A percentile compares a stretch with the other conserved stretches of the same genome.
Conservation (phyloP, 2,888 invertebrate species). For the Pyrgus malvae region DNA sequence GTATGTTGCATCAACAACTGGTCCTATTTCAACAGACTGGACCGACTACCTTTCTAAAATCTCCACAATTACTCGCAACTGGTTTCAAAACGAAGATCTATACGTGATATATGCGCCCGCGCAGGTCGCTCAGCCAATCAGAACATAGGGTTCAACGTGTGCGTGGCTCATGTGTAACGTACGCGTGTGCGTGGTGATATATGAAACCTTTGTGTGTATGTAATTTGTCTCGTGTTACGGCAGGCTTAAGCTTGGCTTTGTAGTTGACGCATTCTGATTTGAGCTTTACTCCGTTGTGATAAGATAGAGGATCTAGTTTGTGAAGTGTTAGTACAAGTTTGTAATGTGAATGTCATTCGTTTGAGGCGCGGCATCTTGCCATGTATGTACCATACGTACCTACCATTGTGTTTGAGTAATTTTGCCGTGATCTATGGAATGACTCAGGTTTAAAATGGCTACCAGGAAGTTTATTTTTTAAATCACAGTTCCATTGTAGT, state of each 20-base stretch:
- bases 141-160: constrained; percentile 36
- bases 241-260: constrained; percentile 30
- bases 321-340: constrained; percentile 29
- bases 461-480: constrained; percentile 63
- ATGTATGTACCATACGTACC: constrained; percentile 28
- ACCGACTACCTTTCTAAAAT: constrained; percentile 76
- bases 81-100: constrained; percentile 63
- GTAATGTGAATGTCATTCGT: constrained; percentile 52
- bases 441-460: constrained; percentile 40
- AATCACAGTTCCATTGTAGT: constrained; percentile 36
- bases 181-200: constrained; percentile 43
- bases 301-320: constrained; percentile 23
- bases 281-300: constrained; percentile 37
- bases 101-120: constrained; percentile 57
- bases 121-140: constrained; percentile 53
- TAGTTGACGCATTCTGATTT: constrained; percentile 36
- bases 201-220: constrained; percentile 46
- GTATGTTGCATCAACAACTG: constrained; percentile 17
- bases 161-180: constrained; percentile 38
- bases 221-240: constrained; percentile 48
- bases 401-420: constrained; percentile 42
- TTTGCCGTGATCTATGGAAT: constrained; percentile 66
- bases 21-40: constrained; percentile 55
- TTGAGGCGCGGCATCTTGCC: constrained; percentile 49
- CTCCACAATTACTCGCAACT: constrained; percentile 69